These are phyloP conservation scores for Excalfactoria chinensis DNA, from an alignment of 2,113 vertebrate species.

Conservation along the genomic window DNA sequence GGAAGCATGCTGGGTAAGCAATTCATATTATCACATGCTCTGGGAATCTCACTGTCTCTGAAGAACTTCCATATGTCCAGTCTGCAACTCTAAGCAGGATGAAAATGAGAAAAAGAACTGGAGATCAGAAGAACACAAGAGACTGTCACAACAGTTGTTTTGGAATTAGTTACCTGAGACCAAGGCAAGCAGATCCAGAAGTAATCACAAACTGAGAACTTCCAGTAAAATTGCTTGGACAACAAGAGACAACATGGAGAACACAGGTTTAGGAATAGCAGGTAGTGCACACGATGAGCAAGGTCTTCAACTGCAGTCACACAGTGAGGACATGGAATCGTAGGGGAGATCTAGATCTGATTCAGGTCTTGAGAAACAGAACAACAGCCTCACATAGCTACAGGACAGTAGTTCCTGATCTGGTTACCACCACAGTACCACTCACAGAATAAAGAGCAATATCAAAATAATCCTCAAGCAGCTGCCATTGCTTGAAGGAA, in stretches of 20 bases:
- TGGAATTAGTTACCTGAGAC: neutral
- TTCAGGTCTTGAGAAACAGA: neutral
- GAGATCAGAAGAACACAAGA: neutral
- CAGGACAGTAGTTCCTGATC: neutral
- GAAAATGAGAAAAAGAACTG: neutral
- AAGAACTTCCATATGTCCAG: slow-evolving; percentile 61
- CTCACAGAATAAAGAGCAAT: neutral
- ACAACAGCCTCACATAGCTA: neutral
- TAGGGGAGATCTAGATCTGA: neutral
- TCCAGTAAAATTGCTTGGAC: neutral
- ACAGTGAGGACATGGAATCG: too few relatives aligned
- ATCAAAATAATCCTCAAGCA: neutral
- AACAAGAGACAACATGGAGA: neutral
- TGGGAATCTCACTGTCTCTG: slow-evolving; percentile 40
- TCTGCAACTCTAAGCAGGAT: neutral
- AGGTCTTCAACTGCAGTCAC: neutral
- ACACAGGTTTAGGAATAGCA: neutral
- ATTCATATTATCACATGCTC: neutral
- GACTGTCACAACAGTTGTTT: neutral
- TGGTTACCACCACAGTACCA: neutral
- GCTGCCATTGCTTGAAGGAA: neutral
- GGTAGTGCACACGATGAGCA: accelerated
- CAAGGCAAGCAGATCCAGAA: neutral
- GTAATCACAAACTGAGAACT: neutral
- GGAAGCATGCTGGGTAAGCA: neutral